Evolutionary conservation across 2,888 invertebrate genomes (phyloP), one percentile per base, ranked within the genome.

Genomic region (Megamerina dolium): DNA sequence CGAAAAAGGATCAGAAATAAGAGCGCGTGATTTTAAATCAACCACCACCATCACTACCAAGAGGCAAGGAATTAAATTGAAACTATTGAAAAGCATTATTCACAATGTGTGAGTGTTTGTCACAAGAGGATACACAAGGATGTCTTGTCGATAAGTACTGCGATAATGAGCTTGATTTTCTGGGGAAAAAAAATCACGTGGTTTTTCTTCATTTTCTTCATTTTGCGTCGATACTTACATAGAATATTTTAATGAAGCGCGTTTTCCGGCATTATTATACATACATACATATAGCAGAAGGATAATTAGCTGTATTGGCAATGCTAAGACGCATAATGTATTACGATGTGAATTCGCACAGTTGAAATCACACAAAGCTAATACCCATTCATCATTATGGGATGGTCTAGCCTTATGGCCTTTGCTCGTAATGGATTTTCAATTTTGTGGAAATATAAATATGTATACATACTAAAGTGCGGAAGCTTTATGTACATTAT

Each of bases 291-390:
- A 41, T 33, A 35, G 43, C 41, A 45, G 48, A 46, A 44, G 60
- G 64, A 65, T 65, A 65, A 65, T 65, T 65, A 65, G 66, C 60
- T 52, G 58, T 53, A 56, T 54, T 57, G 49, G 52, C 49, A 54
- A 60, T 65, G 63, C 63, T 63, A 61, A 65, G 63, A 57, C 60
- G 49, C 40, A 37, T 35, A 26, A 35, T 38, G 17, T 37, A 45
- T 38, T 45, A 42, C 55, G 56, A 60, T 65, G 64, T 63, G 64
- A 65, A 65, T 54, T 60, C 49, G 53, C 66, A 56, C 64, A 65
- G 64, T 65, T 65, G 64, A 64, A 65, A 65, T 62, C 67, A 65
- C 64, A 65, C n/a, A n/a, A n/a, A 65, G 64, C 60, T 66, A 66
- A 65, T 63, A 47, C 49, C 42, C n/a, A n/a, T n/a, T n/a, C n/a